Conservation (phyloP, 2,797 vertebrate genomes). For the Anas capensis region DNA sequence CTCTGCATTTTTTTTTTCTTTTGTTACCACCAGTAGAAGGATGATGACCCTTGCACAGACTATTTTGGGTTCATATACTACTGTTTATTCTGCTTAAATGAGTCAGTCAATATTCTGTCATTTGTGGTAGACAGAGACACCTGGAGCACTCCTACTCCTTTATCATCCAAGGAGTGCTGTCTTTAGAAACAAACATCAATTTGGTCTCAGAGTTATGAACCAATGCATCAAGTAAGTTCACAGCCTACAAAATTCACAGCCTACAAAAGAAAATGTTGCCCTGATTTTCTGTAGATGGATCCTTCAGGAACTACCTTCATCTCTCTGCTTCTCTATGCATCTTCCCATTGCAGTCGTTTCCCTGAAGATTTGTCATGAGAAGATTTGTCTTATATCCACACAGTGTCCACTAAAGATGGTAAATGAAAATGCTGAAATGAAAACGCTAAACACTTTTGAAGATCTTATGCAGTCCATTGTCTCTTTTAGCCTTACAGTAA, state of each 20-base stretch:
- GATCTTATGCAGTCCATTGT: neutral
- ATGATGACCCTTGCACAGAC: neutral
- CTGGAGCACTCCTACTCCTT: neutral
- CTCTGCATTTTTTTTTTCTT: neutral
- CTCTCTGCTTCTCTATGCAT: neutral
- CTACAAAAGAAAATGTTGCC: neutral
- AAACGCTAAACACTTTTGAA: neutral
- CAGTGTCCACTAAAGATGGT: neutral
- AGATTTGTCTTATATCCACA: neutral
- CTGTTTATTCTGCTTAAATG: neutral
- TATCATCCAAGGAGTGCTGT: neutral
- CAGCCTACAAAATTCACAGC: neutral
- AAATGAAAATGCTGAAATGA: neutral
- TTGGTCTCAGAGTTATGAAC: neutral
- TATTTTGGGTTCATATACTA: neutral
- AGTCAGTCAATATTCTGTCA: neutral
- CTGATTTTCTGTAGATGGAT: neutral
- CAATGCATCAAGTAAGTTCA: neutral
- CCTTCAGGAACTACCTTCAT: neutral
- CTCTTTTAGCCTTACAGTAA: neutral
- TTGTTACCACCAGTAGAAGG: neutral
- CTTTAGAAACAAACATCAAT: neutral
- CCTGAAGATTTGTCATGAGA: neutral
- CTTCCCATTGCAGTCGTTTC: neutral
- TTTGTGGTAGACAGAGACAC: neutral